These are phyloP conservation scores for Bombycilla garrulus DNA, from an alignment of 2,113 vertebrate genomes.

Conservation along the genomic window DNA sequence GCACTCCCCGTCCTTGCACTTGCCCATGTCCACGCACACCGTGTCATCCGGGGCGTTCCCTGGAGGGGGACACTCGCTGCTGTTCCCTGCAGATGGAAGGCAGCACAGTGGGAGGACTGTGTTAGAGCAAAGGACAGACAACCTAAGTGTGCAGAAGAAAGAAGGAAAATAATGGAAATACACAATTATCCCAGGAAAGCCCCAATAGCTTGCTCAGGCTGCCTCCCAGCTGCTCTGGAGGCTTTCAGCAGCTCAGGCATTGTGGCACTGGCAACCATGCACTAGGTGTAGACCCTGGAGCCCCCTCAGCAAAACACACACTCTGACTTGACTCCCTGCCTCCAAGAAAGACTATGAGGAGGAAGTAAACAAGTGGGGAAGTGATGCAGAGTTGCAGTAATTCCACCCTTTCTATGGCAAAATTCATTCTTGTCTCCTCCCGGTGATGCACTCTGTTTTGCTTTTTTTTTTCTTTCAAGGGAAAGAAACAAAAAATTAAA, in stretches of 20 bases:
- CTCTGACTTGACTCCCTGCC: not conserved
- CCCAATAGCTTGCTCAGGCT: not conserved
- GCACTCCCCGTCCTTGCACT: slow-evolving; percentile 86
- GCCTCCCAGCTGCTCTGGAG: not conserved
- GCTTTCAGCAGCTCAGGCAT: not conserved
- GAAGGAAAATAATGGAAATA: not conserved
- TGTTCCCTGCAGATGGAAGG: slow-evolving; percentile 74
- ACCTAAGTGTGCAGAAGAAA: not conserved
- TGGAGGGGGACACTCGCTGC: slow-evolving; percentile 90
- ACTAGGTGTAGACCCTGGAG: not conserved
- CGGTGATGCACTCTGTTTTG: not conserved
- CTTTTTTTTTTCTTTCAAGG: not conserved
- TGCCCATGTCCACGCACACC: slow-evolving; percentile 88
- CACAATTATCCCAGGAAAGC: not conserved
- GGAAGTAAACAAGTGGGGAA: not conserved
- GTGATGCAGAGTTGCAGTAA: not conserved
- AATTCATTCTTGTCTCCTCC: not conserved
- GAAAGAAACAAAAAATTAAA: not conserved
- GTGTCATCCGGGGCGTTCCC: slow-evolving; percentile 82
- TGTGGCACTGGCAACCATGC: not conserved
- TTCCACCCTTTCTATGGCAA: not conserved
- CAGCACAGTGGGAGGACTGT: not conserved
- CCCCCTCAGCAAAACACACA: not conserved
- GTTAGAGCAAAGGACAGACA: not conserved
- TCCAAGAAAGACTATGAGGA: not conserved